Evolutionary conservation across 1,140 invertebrate genomes (phyloP), one percentile per base, ranked within the genome.

Genomic region (Metaphire vulgaris): DNA sequence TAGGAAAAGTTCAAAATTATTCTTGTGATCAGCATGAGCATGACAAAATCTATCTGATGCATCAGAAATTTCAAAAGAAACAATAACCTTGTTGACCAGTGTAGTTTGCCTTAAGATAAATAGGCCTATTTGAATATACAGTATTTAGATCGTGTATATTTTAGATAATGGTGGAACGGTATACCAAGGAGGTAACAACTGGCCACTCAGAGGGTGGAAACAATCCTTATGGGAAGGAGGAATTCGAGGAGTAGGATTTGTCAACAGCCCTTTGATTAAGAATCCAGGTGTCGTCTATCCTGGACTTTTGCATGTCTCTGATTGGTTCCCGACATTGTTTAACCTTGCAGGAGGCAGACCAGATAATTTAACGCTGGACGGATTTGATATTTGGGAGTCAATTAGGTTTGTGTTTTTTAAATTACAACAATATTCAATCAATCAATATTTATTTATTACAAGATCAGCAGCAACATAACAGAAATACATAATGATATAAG

Each of bases 201-300:
- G 80, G 80, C 88, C 88, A 0, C 79, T 88, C 0, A 67, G 87
- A 67, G 88, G 88, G 28, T 84, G 83, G 79, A 89, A 89, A 78
- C 81, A 80, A 29, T 85, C 86, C 1, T 75, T 88, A 32, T 89
- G 87, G 87, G 88, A 89, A 79, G 88, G 88, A 32, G 88, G 88
- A 1, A 85, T 85, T 29, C 79, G 82, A 67, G 85, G 81, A 16
- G 80, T 82, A 1, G 85, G 84, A 16, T 86, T 87, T 79, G 81
- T 87, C 0, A 81, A 85, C 69, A 80, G 83, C 65, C 72, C 79
- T 1, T 74, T 82, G 12, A 41, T 86, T 28, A 73, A 73, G 70
- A 14, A 26, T 72, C 1, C 29, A 26, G 70, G 76, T 6, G 65
- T 30, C 0, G 72, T 80, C 1, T 77, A 77, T 30, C 31, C 68